These are phyloP conservation scores for Aporophyla lueneburgensis DNA, from an alignment of 2,888 invertebrate species.

Conservation along the genomic window DNA sequence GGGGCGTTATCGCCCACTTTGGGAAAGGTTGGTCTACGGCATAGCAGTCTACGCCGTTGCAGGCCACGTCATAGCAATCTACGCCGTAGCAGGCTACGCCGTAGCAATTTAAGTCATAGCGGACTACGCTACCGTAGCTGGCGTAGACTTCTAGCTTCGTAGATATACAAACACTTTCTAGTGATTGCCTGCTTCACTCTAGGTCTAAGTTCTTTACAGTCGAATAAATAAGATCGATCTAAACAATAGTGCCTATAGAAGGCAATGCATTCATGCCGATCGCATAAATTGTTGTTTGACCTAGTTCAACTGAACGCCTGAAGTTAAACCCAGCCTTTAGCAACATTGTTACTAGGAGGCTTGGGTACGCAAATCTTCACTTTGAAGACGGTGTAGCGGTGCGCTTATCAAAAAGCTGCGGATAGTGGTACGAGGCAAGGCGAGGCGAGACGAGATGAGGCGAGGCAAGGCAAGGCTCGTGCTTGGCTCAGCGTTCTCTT, in stretches of 20 bases:
- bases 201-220: background rate
- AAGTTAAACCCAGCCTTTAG: conserved; percentile 50
- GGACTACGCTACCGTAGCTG: conserved; percentile 11
- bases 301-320: conserved; percentile 47
- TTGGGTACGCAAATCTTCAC: conserved; percentile 60
- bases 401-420: conserved; percentile 66
- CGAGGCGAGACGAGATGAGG: conserved; percentile 32
- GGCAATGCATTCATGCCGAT: conserved; percentile 34
- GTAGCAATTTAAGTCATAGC: background rate
- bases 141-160: background rate
- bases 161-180: background rate
- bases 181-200: background rate
- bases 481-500: conserved; percentile 56
- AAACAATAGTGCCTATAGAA: conserved; percentile 1
- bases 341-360: conserved; percentile 58
- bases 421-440: conserved; percentile 46
- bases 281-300: conserved; percentile 56
- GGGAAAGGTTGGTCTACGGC: too few species aligned
- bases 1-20: too few species aligned
- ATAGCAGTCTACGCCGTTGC: background rate
- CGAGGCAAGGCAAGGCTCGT: conserved; percentile 39
- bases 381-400: conserved; percentile 57
- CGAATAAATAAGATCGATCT: background rate
- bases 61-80: background rate
- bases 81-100: conserved; percentile 1